Conservation (phyloP, 2,888 invertebrate species). For the Rhorus exstirpatorius region DNA sequence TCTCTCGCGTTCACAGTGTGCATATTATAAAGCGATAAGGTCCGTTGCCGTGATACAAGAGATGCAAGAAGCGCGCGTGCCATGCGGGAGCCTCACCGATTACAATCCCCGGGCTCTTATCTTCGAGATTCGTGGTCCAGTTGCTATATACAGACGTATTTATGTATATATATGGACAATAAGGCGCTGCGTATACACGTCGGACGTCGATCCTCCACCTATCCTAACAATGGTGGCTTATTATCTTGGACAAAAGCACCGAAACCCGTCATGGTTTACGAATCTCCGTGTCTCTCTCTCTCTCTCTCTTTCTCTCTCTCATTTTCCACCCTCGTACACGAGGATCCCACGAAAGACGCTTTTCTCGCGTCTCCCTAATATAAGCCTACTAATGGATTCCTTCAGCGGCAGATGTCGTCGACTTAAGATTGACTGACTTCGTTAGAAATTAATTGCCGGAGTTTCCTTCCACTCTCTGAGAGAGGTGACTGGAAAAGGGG, state of each 20-base stretch:
- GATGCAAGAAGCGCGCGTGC: conserved; percentile 21
- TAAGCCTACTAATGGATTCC: conserved; percentile 84
- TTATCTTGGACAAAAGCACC: conserved; percentile 84
- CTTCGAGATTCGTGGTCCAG: conserved; percentile 67
- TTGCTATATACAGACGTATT: conserved; percentile 37
- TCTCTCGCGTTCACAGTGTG: conserved; percentile 47
- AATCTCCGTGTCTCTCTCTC: conserved; percentile 30
- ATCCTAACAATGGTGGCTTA: conserved; percentile 84
- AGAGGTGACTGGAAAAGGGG: background rate
- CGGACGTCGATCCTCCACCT: conserved; percentile 74
- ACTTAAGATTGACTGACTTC: conserved; percentile 84
- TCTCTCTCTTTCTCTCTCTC: background rate
- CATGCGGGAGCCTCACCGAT: conserved; percentile 69
- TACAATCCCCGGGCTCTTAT: conserved; percentile 72
- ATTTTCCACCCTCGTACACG: background rate
- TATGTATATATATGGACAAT: conserved; percentile 63
- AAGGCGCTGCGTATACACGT: conserved; percentile 64
- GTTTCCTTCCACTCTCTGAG: conserved; percentile 68
- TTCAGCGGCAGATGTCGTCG: conserved; percentile 83
- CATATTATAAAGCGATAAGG: conserved; percentile 64
- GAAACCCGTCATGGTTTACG: conserved; percentile 66
- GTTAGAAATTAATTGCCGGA: conserved; percentile 79
- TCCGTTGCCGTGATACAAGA: conserved; percentile 51
- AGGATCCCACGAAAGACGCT: conserved; percentile 74
- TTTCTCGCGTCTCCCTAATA: conserved; percentile 64